These are phyloP conservation scores for Tubulanus polymorphus DNA, from an alignment of 2,888 invertebrate species.

Conservation along the genomic window DNA sequence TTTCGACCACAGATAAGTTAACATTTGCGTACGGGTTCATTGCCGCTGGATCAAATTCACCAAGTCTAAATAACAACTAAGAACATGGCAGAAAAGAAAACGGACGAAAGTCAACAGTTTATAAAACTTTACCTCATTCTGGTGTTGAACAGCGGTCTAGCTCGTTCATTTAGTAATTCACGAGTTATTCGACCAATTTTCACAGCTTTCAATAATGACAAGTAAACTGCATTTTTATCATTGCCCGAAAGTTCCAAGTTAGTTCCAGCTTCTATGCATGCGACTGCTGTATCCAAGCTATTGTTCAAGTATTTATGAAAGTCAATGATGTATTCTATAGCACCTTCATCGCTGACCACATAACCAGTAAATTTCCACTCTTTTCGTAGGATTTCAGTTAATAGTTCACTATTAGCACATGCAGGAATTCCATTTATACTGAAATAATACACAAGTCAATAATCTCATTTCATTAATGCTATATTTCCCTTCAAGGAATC, in stretches of 20 bases:
- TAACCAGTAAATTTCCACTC: slow-evolving; percentile 30
- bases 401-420: slow-evolving; percentile 23
- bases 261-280: slow-evolving; percentile 30
- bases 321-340: slow-evolving; percentile 23
- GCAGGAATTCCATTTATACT: slow-evolving; percentile 29
- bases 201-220: slow-evolving; percentile 19
- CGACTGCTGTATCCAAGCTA: slow-evolving; percentile 23
- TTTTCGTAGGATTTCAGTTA: slow-evolving; percentile 22
- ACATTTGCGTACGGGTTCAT: slow-evolving; percentile 39
- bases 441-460: slow-evolving; percentile 7
- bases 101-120: too few relatives aligned
- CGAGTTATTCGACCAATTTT: neutral
- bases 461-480: too few relatives aligned
- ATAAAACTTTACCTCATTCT: too few relatives aligned
- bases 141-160: slow-evolving; percentile 36
- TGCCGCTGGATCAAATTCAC: slow-evolving; percentile 38
- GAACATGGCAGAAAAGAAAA: too few relatives aligned
- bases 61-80: too few relatives aligned
- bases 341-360: slow-evolving; percentile 27
- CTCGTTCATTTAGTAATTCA: slow-evolving; percentile 8
- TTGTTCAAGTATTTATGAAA: slow-evolving; percentile 26
- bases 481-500: too few relatives aligned
- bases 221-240: slow-evolving; percentile 22
- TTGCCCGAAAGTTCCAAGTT: slow-evolving; percentile 28
- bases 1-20: slow-evolving; percentile 23